Conservation (phyloP, 2,888 invertebrate genomes). For the Limnephilus auricula region DNA sequence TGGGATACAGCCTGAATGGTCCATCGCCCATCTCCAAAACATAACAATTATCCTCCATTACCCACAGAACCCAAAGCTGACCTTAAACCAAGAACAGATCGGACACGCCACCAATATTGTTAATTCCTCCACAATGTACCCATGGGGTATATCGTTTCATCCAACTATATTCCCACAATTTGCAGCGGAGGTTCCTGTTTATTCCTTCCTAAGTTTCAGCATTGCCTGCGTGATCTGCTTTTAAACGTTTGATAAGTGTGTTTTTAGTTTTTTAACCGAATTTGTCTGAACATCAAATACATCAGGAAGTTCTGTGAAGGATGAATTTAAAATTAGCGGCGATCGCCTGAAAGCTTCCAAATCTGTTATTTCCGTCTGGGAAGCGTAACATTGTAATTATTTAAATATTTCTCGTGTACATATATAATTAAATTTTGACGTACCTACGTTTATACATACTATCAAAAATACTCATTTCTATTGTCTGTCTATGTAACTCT, state of each 20-base stretch:
- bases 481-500: no score
- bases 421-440: no score
- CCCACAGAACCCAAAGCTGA: not conserved
- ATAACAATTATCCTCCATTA: constrained; percentile 35
- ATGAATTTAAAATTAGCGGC: not conserved
- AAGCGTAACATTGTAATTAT: not conserved
- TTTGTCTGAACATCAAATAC: not conserved
- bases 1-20: constrained; percentile 33
- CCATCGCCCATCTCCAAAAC: constrained; percentile 6
- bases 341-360: not conserved
- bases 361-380: not conserved
- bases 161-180: not conserved
- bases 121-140: not conserved
- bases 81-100: not conserved
- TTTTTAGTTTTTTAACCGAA: not conserved
- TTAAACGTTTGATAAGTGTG: constrained; percentile 8
- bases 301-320: not conserved
- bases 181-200: not conserved
- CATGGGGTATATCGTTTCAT: not conserved
- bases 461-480: no score
- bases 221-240: constrained; percentile 9
- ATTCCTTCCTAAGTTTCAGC: constrained; percentile 19
- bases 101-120: constrained; percentile 13
- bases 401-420: not conserved
- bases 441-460: no score